These are phyloP conservation scores for Deroplatys truncata DNA, from an alignment of 2,888 invertebrate species.

Conservation along the genomic window DNA sequence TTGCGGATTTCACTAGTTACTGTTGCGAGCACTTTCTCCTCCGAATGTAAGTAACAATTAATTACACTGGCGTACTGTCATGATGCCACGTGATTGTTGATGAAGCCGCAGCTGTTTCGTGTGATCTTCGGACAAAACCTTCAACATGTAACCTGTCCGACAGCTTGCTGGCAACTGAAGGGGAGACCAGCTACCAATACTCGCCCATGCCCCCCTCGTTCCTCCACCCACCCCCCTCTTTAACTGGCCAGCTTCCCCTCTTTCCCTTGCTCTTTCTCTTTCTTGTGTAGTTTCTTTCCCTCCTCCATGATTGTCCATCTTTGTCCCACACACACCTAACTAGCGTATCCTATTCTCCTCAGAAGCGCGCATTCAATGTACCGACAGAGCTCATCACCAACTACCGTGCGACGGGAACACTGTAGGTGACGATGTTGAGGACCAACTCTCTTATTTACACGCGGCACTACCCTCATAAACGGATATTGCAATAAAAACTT, in stretches of 20 bases:
- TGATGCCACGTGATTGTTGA: background rate
- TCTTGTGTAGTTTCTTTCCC: background rate
- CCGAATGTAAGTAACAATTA: too few relatives aligned
- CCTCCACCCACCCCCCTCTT: background rate
- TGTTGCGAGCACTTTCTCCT: too few relatives aligned
- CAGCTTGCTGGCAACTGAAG: constrained; percentile 6
- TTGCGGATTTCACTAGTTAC: too few relatives aligned
- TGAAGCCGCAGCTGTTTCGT: background rate
- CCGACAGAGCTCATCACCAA: background rate
- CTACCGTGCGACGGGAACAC: too few relatives aligned
- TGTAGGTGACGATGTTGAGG: too few relatives aligned
- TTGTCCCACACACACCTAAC: background rate
- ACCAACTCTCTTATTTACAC: too few relatives aligned
- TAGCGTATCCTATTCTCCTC: background rate
- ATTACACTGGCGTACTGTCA: too few relatives aligned
- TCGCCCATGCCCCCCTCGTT: background rate
- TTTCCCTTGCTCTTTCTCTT: background rate
- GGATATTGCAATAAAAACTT: too few relatives aligned
- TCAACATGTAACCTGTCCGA: background rate
- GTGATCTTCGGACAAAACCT: background rate
- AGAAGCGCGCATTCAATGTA: background rate
- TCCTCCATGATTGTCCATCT: background rate
- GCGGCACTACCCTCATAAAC: too few relatives aligned
- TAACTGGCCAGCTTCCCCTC: background rate
- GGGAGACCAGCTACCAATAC: background rate